Conservation (phyloP, 2,797 vertebrate species). For the Pangasius sanitwongsei region DNA sequence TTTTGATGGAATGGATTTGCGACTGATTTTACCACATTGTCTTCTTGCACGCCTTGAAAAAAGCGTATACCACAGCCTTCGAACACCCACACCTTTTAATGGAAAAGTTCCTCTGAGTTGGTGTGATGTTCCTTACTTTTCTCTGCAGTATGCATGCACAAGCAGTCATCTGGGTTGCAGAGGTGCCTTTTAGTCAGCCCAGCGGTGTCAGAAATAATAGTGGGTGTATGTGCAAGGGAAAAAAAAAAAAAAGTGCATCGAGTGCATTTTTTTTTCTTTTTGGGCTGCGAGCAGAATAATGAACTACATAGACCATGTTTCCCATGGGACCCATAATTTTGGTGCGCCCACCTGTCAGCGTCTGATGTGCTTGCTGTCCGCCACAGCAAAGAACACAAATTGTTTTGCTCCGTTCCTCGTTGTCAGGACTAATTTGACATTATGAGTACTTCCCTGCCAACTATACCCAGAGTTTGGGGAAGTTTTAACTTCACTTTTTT, state of each 20-base stretch:
- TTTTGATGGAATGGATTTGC: constrained; percentile 17
- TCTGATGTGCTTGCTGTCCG: constrained; percentile 65
- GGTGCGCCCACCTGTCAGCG: constrained; percentile 70
- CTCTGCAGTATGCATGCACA: constrained; percentile 38
- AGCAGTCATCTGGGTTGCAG: constrained; percentile 58
- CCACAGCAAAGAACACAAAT: constrained; percentile 69
- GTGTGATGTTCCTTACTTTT: constrained; percentile 36
- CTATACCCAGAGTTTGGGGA: constrained; percentile 24
- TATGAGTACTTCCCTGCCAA: constrained; percentile 56
- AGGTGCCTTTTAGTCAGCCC: constrained; percentile 64
- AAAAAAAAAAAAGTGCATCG: constrained; percentile 55
- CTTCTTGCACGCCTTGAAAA: constrained; percentile 19
- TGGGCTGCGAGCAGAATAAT: constrained; percentile 69
- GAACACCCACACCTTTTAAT: constrained; percentile 40
- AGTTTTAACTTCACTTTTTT: constrained; percentile 19
- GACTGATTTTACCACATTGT: constrained; percentile 12
- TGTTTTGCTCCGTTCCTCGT: constrained; percentile 71
- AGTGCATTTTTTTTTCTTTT: constrained; percentile 63
- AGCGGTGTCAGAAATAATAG: constrained; percentile 71
- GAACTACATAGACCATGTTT: constrained; percentile 71
- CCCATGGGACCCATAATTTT: constrained; percentile 70
- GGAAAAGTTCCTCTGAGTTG: constrained; percentile 41
- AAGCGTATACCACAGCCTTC: not conserved
- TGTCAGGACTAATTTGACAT: constrained; percentile 77
- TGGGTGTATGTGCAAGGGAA: constrained; percentile 51